Evolutionary conservation across 1,140 invertebrate species (phyloP), one percentile per base, ranked within the genome.

Genomic region (Tetragnatha versicolor): DNA sequence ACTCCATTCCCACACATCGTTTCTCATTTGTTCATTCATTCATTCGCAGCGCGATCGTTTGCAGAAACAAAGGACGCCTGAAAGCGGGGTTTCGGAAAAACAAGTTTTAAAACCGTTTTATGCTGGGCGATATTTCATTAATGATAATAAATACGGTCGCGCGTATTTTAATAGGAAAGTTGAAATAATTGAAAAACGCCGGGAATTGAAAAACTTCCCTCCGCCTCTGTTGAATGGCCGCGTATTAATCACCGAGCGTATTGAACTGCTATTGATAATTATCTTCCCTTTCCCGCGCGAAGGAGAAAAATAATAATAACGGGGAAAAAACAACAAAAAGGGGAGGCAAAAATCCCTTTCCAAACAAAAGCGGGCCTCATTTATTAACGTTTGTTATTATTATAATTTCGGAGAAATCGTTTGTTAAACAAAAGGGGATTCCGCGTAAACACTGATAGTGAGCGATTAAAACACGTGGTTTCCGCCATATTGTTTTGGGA

Each of bases 221-320:
- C 9, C 20, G 49, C 47, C 3, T 9, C 49, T 2, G 29, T 12
- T 39, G 73, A 49, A 58, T 53, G 68, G 35, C 27, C 27, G 5
- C 22, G 60, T 65, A 77, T 77, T 77, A 77, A 77, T 77, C 73
- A 77, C 42, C 25, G 2, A n/a, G 53, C 45, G 51, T 77, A 77
- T 77, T 77, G 73, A 77, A 77, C 73, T 65, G 73, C 61, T 77
- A 77, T 77, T 77, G 73, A 77, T 77, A 77, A 77, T 77, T 77
- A 77, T 77, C 73, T 77, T 37, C 39, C 39, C 37, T 77, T 66
- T 60, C 60, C 73, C 31, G 25, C 35, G 63, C 6, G 12, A 37
- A 65, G 39, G 55, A 37, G 42, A 29, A 55, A 31, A 58, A 76
- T 76, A 76, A 76, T 63, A 76, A 76, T 76, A 66, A 49, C 17